Percentiles rank a stretch among this genome's conserved stretches.
Evolutionary conservation across 2,888 invertebrate species (phyloP).

Genomic region (Andrena bicolor): DNA sequence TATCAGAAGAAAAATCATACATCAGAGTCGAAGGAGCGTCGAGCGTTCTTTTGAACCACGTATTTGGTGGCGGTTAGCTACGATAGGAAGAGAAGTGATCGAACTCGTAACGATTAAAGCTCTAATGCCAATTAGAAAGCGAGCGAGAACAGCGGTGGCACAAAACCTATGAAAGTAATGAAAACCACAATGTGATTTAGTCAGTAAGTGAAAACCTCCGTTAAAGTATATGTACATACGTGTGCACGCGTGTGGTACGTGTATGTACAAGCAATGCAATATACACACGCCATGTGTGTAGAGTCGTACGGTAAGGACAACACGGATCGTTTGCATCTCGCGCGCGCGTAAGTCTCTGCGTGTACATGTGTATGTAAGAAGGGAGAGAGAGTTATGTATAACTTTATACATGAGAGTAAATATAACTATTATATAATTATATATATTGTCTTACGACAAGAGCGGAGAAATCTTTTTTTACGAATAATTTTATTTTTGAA

Average conservation of each 20-base stretch:
- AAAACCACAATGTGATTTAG: constrained; percentile 84
- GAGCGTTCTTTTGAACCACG: constrained; percentile 1
- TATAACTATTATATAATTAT: constrained; percentile 65
- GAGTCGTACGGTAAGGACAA: constrained; percentile 15
- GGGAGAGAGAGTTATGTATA: constrained; percentile 69
- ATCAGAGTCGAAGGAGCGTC: constrained; percentile 3
- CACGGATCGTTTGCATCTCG: too few species aligned
- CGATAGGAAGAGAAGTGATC: not conserved
- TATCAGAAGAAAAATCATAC: not conserved
- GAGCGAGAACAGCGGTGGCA: constrained; percentile 72
- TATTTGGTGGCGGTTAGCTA: not conserved
- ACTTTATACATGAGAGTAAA: constrained; percentile 70
- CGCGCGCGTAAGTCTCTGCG: not conserved
- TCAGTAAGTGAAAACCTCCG: constrained; percentile 81
- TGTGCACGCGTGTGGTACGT: not conserved
- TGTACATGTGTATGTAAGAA: constrained; percentile 31
- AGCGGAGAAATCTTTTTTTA: constrained; percentile 84
- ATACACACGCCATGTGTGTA: constrained; percentile 15
- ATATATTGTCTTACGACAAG: constrained; percentile 79
- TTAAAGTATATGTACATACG: constrained; percentile 69
- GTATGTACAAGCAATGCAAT: not conserved
- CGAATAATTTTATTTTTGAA: constrained; percentile 85
- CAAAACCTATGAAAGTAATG: constrained; percentile 83
- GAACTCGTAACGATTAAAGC: not conserved
- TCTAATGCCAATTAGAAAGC: constrained; percentile 34